phyloP scores from a whole-genome alignment of 1,140 invertebrate species.

The Halesus radiatus region DNA sequence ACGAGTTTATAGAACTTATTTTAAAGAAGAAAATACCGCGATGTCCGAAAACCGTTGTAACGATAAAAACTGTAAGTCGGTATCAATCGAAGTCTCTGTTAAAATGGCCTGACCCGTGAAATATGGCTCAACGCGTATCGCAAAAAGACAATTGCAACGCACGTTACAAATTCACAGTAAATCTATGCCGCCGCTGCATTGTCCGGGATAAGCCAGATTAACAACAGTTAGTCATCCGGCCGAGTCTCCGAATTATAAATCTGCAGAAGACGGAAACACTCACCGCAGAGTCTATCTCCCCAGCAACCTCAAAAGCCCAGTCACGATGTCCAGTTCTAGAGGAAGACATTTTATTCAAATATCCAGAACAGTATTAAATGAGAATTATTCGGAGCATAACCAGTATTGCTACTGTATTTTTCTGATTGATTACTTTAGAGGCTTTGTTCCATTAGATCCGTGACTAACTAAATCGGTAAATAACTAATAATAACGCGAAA shows the following conservation, averaged over 20 bases:
- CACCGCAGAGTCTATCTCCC: conserved; percentile 11
- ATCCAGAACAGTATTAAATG: background rate
- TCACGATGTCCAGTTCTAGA: conserved; percentile 12
- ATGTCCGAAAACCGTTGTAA: background rate
- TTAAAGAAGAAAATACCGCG: too few relatives aligned
- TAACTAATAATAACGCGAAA: background rate
- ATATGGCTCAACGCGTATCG: conserved; percentile 16
- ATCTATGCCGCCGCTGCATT: background rate
- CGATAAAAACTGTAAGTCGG: background rate
- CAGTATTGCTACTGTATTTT: background rate
- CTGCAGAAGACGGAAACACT: conserved; percentile 8
- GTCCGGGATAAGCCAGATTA: background rate
- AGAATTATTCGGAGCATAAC: background rate
- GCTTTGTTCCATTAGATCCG: background rate
- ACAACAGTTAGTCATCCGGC: conserved; percentile 11
- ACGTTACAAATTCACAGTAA: conserved; percentile 9
- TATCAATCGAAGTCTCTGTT: background rate
- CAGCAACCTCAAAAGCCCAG: conserved; percentile 13
- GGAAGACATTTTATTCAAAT: background rate
- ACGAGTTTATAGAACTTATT: too few relatives aligned
- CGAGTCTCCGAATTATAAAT: conserved; percentile 6
- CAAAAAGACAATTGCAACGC: conserved; percentile 2
- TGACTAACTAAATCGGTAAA: background rate
- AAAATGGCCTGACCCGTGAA: conserved; percentile 27
- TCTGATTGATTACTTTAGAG: background rate